Evolutionary conservation across 2,113 vertebrate genomes (phyloP).

Genomic region (Benitochromis conjunctus): DNA sequence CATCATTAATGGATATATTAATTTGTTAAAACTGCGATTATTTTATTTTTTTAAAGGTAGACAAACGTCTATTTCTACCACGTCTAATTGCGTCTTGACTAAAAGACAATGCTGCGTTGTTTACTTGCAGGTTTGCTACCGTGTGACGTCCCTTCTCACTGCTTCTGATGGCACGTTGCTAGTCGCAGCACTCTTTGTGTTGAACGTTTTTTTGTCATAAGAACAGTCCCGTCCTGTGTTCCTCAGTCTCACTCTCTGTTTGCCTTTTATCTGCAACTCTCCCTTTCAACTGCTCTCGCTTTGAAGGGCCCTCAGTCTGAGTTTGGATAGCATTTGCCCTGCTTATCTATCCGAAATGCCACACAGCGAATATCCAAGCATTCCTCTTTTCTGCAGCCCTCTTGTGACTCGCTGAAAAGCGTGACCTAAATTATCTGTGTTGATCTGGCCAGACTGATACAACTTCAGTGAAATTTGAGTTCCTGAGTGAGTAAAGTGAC

Average conservation of each 20-base stretch:
- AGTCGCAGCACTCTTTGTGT: neutral
- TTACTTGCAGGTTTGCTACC: neutral
- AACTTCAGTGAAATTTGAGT: neutral
- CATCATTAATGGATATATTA: neutral
- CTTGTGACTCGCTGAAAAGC: neutral
- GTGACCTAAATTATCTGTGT: neutral
- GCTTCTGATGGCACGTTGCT: neutral
- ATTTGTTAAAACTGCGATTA: neutral
- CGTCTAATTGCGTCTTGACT: neutral
- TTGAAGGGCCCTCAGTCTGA: constrained; percentile 36
- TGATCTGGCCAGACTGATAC: neutral
- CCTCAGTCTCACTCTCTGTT: neutral
- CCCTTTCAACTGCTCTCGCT: constrained; percentile 31
- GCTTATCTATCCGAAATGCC: constrained; percentile 43
- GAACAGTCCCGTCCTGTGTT: neutral
- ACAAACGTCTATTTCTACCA: neutral
- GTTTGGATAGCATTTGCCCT: constrained; percentile 4
- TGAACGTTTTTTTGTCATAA: neutral
- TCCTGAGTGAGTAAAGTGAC: neutral
- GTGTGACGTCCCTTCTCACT: neutral
- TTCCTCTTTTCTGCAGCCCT: neutral
- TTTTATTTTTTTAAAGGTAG: neutral
- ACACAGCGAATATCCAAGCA: neutral
- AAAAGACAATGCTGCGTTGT: neutral
- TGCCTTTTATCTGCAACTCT: neutral